These are phyloP conservation scores for Charina bottae DNA, from an alignment of 2,113 vertebrate genomes.

Conservation along the genomic window DNA sequence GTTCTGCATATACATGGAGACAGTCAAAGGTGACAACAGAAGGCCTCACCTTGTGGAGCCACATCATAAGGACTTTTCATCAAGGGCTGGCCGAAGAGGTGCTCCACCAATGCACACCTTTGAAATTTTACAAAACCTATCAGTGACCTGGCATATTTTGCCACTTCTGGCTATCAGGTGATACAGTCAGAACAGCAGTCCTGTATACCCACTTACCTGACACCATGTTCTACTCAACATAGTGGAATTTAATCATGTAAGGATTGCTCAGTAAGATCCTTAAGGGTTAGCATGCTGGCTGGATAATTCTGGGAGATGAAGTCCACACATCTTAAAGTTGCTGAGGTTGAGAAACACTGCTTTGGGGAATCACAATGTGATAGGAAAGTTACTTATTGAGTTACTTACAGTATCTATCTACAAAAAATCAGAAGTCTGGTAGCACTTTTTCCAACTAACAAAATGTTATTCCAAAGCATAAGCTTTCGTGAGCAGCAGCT, in stretches of 20 bases:
- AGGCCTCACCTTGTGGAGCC: neutral
- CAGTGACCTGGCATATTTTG: neutral
- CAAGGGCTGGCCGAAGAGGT: neutral
- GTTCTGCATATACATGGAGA: neutral
- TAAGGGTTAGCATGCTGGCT: neutral
- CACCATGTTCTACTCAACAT: neutral
- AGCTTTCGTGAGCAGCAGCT: neutral
- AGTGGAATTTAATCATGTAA: neutral
- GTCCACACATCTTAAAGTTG: neutral
- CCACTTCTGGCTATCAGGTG: neutral
- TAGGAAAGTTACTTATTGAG: neutral
- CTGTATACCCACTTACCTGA: neutral
- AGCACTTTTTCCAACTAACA: neutral
- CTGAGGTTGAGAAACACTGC: neutral
- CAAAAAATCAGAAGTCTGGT: neutral
- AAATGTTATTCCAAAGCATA: neutral
- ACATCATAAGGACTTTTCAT: neutral
- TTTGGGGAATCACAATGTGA: neutral
- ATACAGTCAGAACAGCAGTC: neutral
- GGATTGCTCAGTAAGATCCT: neutral
- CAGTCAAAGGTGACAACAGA: neutral
- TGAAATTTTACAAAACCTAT: neutral
- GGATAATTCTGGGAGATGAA: neutral
- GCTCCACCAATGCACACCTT: neutral
- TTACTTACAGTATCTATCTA: neutral